These are phyloP conservation scores for Scaptomyza caliginosa DNA, from an alignment of 2,888 invertebrate genomes.

Conservation along the genomic window DNA sequence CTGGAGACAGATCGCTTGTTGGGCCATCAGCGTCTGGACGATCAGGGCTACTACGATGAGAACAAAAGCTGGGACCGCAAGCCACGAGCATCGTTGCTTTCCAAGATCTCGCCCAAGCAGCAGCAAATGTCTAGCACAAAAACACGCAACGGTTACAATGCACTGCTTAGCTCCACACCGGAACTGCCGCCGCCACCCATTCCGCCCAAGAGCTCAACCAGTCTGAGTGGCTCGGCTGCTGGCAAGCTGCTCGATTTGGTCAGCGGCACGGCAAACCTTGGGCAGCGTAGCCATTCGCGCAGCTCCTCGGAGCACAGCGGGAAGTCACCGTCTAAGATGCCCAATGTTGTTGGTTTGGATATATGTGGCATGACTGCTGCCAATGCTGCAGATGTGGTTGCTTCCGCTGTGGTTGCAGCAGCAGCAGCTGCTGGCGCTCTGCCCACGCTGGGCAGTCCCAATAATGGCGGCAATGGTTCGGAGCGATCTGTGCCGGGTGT, in stretches of 20 bases:
- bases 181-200: slow-evolving; percentile 82
- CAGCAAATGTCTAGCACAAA: slow-evolving; percentile 80
- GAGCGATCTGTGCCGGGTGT: slow-evolving; percentile 83
- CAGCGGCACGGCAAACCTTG: slow-evolving; percentile 13
- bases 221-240: slow-evolving; percentile 22
- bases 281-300: slow-evolving; percentile 68
- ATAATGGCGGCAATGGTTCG: slow-evolving; percentile 83
- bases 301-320: slow-evolving; percentile 84
- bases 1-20: slow-evolving; percentile 98
- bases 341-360: slow-evolving; percentile 15
- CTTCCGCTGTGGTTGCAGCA: slow-evolving; percentile 62
- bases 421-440: slow-evolving; percentile 26
- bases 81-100: slow-evolving; percentile 80
- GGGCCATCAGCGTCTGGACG: slow-evolving; percentile 97
- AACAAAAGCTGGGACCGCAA: slow-evolving; percentile 85
- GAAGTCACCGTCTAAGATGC: slow-evolving; percentile 85
- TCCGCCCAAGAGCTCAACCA: slow-evolving; percentile 77
- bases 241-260: slow-evolving; percentile 79
- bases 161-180: slow-evolving; percentile 83
- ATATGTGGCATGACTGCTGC: slow-evolving; percentile 36
- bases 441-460: slow-evolving; percentile 85
- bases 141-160: slow-evolving; percentile 83
- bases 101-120: slow-evolving; percentile 84
- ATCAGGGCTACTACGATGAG: slow-evolving; percentile 95
- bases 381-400: slow-evolving; percentile 68